Evolutionary conservation across 1,140 invertebrate genomes (phyloP).

Genomic region (Himalopsyche phryganea): DNA sequence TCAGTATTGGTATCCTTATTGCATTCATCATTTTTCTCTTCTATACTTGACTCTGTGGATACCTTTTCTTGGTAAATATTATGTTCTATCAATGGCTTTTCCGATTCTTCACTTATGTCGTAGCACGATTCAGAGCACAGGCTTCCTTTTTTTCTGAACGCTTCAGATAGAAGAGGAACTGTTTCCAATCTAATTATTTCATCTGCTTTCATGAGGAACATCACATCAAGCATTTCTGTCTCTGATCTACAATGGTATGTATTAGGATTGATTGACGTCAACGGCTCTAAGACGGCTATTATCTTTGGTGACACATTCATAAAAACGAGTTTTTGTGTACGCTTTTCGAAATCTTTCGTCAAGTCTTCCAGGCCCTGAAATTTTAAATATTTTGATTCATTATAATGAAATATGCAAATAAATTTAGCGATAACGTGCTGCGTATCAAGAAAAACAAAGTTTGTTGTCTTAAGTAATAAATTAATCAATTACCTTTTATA

Average conservation of each 20-base stretch:
- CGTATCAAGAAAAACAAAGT: no score
- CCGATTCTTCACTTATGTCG: background rate
- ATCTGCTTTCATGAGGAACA: slow-evolving; percentile 29
- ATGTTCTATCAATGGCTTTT: background rate
- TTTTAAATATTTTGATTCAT: background rate
- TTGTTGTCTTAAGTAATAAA: no score
- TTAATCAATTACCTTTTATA: no score
- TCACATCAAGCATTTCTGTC: slow-evolving; percentile 31
- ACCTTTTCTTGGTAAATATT: slow-evolving; percentile 14
- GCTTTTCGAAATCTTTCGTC: slow-evolving; percentile 58
- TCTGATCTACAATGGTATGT: slow-evolving; percentile 27
- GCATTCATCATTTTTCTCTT: slow-evolving; percentile 7
- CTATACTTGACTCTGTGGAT: slow-evolving; percentile 12
- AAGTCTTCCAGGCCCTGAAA: slow-evolving; percentile 47
- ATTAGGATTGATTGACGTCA: slow-evolving; percentile 30
- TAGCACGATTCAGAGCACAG: slow-evolving; percentile 20
- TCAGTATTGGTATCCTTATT: background rate
- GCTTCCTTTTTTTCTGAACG: slow-evolving; percentile 30
- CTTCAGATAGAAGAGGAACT: slow-evolving; percentile 27
- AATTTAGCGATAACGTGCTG: no score
- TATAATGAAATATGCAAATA: background rate
- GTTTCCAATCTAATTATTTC: slow-evolving; percentile 27
- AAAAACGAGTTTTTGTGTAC: slow-evolving; percentile 61
- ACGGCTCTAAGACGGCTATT: slow-evolving; percentile 33
- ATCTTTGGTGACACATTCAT: slow-evolving; percentile 62